Base-by-base conservation (phyloP, 1,140 invertebrate genomes). In the Heliconius nattereri region DNA sequence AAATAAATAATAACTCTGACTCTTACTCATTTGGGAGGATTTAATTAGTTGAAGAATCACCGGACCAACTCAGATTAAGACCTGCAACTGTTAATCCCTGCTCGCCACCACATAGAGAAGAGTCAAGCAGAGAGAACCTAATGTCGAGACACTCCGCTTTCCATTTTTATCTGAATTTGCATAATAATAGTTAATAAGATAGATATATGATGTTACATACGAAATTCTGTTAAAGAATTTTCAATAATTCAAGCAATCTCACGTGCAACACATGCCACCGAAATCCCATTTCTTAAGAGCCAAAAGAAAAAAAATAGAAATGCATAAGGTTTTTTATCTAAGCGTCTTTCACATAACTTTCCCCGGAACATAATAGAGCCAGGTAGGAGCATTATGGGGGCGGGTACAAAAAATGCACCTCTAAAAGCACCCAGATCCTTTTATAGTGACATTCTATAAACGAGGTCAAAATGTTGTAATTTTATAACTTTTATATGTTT, bases 391-490 rank as follows among this genome's bases (percentile, higher is more conserved):
- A 57, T 57, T n/a, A 57, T 57, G 9, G n/a, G 9, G 54, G 83
- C 77, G 86, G 81, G 37, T 74, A 79, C 77, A 88, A 89, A 92
- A 91, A 91, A 91, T 81, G 70, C 49, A 77, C 80, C 81, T 79
- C 71, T 78, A 78, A 79, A 81, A 76, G 78, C 82, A 83, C 83
- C 85, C 77, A 81, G 84, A 86, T 89, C 86, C 85, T 88, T 87
- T 87, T 88, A 92, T 91, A 87, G 91, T 90, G 91, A 92, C 90
- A 92, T 91, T 91, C 89, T 88, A 88, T 85, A 90, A 71, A 83
- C 80, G 84, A 91, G 91, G 91, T 91, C 90, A 90, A 72, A 76
- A 73, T 77, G 79, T 80, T 77, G 54, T 57, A 57, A 57, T 57
- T 57, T 57, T 57, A 37, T 72, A 80, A 76, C 40, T 72, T 76